phyloP scores from a whole-genome alignment of 2,797 vertebrate genomes.

The Limosa lapponica region DNA sequence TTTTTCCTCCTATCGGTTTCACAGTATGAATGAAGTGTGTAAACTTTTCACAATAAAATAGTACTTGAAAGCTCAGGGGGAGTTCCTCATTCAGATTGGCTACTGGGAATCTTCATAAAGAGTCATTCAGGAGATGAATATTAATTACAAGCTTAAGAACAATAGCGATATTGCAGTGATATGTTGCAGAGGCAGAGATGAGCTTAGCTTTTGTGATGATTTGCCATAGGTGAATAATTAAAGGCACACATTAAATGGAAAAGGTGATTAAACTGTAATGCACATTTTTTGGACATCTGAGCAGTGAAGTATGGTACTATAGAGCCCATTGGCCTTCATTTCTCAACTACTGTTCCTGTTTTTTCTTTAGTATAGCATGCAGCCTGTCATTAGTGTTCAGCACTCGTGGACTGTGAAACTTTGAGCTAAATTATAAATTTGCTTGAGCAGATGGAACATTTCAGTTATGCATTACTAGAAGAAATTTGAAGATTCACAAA shows the following conservation, averaged over 20 bases:
- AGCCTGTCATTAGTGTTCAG: not conserved
- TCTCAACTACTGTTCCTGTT: not conserved
- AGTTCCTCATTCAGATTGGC: not conserved
- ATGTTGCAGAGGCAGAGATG: not conserved
- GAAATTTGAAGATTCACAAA: not conserved
- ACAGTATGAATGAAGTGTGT: not conserved
- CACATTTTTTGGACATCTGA: not conserved
- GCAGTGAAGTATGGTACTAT: not conserved
- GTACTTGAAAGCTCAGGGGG: not conserved
- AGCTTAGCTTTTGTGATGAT: not conserved
- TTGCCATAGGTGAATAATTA: not conserved
- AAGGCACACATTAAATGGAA: not conserved
- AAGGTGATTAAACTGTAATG: not conserved
- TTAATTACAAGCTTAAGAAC: not conserved
- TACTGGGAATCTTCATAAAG: not conserved
- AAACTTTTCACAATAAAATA: not conserved
- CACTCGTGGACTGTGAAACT: not conserved
- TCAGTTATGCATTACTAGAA: conserved; percentile 5
- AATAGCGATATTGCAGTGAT: not conserved
- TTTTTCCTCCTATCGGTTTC: not conserved
- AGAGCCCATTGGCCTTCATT: not conserved
- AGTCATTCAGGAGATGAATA: not conserved
- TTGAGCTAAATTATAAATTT: not conserved
- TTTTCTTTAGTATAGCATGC: not conserved
- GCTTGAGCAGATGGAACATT: not conserved